These are phyloP conservation scores for Dysmachus trigonus DNA, from an alignment of 2,888 invertebrate genomes.

Conservation along the genomic window DNA sequence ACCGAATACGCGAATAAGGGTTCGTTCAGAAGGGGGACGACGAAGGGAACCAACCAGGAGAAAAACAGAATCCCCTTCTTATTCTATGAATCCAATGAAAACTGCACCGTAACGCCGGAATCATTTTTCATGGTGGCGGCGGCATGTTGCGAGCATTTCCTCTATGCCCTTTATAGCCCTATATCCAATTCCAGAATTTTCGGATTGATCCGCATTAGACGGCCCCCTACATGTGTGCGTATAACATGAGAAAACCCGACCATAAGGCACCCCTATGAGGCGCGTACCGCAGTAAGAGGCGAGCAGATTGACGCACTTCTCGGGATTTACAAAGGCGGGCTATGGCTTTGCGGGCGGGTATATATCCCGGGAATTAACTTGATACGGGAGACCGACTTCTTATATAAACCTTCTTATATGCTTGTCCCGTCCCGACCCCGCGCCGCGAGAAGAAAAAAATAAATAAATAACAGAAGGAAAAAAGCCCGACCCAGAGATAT, in stretches of 20 bases:
- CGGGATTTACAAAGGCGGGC: not conserved
- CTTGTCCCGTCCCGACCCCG: no score
- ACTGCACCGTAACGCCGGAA: conserved; percentile 46
- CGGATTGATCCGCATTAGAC: conserved; percentile 18
- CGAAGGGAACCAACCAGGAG: not conserved
- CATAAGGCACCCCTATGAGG: conserved; percentile 20
- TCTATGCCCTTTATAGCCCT: not conserved
- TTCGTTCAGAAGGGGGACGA: not conserved
- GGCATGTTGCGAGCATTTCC: conserved; percentile 42
- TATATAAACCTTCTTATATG: not conserved
- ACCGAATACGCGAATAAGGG: not conserved
- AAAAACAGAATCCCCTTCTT: conserved; percentile 24
- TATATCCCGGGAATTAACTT: conserved; percentile 8
- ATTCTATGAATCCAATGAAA: conserved; percentile 27
- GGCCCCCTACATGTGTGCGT: not conserved
- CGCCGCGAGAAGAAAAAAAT: not conserved
- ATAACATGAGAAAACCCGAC: not conserved
- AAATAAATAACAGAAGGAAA: not conserved
- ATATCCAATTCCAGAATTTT: conserved; percentile 12
- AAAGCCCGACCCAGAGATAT: not conserved
- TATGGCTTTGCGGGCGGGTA: not conserved
- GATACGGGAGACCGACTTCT: not conserved
- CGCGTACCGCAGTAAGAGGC: not conserved
- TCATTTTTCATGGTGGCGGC: conserved; percentile 48
- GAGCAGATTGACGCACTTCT: conserved; percentile 1